Base-by-base conservation (phyloP, 92 coral and sea anemone genomes). In the Palythoa grandis region DNA sequence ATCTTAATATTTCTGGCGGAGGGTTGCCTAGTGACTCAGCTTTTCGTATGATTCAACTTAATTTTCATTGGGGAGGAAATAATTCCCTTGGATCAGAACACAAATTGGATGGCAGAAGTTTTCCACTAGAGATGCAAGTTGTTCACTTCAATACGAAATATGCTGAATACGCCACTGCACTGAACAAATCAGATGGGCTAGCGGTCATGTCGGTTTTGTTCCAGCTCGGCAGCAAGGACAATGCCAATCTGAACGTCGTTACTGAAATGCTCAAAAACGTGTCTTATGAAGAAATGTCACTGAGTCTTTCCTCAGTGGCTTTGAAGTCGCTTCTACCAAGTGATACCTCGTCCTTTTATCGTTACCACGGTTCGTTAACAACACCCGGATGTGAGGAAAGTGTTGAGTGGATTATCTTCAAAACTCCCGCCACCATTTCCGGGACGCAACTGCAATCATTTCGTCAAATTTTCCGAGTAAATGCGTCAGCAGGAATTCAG, bases 341-440 rank as follows among this genome's bases (percentile, higher is more conserved):
- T 0, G 86, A 93, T 47, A 43, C 40, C 13, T 48, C 84, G n/a
- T 70, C 74, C 43, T 93, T 83, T 84, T 97, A 97, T 88, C 86
- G 93, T 19, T 97, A 97, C 74, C 79, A 88, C 69, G 99, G 99
- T 29, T 97, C 99, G 16, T 88, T 95, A 39, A 97, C 99, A 25
- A 93, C 91, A 1, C 99, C 99, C 60, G 89, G 92, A 1, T 97
- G 99, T 87, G 87, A 52, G 40, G 94, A 97, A 72, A 93, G 91
- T 52, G 98, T 96, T 9, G 92, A 94, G 60, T 97, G 99, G 99
- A 78, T 97, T 86, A 87, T 97, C 15, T 92, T 95, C 72, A 92
- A 93, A 53, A 85, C 92, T 23, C 86, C 88, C 37, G 87, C 91
- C 23, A 52, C 87, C 10, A 76, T 97, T n/a, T 92, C 95, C 39